Evolutionary conservation across 2,113 vertebrate genomes (phyloP).

Genomic region (Hyla sarda): DNA sequence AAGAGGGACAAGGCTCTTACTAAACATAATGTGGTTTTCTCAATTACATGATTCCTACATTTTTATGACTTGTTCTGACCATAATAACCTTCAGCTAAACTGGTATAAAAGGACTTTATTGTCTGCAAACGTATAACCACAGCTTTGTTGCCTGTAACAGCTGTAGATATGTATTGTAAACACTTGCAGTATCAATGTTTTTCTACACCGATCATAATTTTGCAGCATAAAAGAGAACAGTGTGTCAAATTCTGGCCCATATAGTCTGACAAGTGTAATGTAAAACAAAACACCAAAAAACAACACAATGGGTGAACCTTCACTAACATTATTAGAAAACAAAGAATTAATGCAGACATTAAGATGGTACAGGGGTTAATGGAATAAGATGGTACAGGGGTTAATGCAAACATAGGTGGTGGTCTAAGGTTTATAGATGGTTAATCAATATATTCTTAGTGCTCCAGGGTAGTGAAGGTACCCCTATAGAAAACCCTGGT

Average conservation of each 20-base stretch:
- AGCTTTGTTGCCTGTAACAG: constrained; percentile 1
- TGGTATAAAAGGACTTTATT: background rate
- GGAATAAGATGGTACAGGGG: too few relatives aligned
- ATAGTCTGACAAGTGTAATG: too few relatives aligned
- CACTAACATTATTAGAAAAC: background rate
- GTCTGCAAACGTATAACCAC: background rate
- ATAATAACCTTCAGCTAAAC: background rate
- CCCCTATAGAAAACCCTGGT: too few relatives aligned
- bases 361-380: too few relatives aligned
- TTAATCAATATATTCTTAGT: background rate
- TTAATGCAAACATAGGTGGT: too few relatives aligned
- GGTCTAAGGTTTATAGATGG: too few relatives aligned
- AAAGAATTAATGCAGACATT: background rate
- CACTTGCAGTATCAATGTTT: background rate
- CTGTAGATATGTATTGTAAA: constrained; percentile 11
- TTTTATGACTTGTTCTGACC: background rate
- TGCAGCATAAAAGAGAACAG: background rate
- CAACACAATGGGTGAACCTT: background rate
- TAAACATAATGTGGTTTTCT: background rate
- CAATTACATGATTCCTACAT: background rate
- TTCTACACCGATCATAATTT: background rate
- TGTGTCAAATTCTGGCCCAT: too few relatives aligned
- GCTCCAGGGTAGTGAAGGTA: background rate
- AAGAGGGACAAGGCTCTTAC: background rate
- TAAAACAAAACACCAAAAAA: background rate